A percentile compares a stretch with the other conserved stretches of the same genome.
phyloP scores from a whole-genome alignment of 2,888 invertebrate species.

The Chrysomela aeneicollis region DNA sequence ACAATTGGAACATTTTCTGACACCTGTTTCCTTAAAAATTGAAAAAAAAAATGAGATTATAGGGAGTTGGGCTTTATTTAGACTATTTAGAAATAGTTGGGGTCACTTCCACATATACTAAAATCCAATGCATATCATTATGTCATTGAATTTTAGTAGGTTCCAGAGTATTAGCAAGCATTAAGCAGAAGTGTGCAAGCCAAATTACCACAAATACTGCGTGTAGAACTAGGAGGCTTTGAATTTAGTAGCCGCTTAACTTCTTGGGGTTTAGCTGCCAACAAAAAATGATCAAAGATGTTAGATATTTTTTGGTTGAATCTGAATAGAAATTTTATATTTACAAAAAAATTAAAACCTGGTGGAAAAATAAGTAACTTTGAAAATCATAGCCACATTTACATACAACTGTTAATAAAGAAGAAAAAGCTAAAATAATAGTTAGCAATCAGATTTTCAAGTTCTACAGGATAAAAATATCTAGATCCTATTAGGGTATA shows the following conservation, averaged over 20 bases:
- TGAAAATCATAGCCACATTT: no score
- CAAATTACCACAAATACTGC: constrained; percentile 60
- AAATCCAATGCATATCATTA: no score
- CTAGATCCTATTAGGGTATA: neutral
- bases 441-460: no score
- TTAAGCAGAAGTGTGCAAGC: constrained; percentile 55
- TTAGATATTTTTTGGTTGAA: neutral
- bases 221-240: constrained; percentile 60
- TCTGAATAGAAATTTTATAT: neutral
- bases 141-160: neutral
- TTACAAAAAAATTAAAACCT: no score
- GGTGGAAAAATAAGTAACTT: neutral
- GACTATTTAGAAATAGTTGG: no score
- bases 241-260: constrained; percentile 60
- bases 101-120: no score
- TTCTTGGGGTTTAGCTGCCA: constrained; percentile 60
- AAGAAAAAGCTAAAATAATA: neutral
- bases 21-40: no score
- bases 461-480: no score
- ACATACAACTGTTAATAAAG: neutral
- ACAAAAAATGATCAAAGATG: constrained; percentile 38
- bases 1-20: no score
- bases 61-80: no score
- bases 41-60: no score
- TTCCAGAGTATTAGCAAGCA: constrained; percentile 14